These are phyloP conservation scores for Lithosia quadra DNA, from an alignment of 2,888 invertebrate genomes.

Conservation along the genomic window DNA sequence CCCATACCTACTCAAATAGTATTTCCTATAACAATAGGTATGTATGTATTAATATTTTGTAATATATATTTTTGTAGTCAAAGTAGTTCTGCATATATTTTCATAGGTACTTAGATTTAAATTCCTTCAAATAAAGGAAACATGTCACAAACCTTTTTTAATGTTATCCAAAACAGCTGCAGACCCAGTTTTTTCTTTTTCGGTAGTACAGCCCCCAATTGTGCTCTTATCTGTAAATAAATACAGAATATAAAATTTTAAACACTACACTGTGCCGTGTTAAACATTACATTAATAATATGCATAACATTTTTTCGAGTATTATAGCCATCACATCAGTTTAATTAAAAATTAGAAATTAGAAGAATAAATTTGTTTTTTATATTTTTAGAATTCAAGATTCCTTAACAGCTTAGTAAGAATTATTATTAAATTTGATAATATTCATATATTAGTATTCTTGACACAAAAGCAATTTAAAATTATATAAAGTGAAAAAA, in stretches of 20 bases:
- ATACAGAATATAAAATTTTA: neutral
- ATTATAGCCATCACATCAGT: neutral
- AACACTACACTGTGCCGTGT: neutral
- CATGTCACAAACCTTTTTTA: conserved; percentile 8
- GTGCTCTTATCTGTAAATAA: conserved; percentile 1
- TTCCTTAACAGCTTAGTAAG: too few relatives aligned
- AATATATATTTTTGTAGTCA: too few relatives aligned
- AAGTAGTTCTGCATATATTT: too few relatives aligned
- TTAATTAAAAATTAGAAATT: conserved; percentile 2
- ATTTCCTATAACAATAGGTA: too few relatives aligned
- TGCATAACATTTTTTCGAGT: neutral
- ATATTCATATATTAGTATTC: neutral
- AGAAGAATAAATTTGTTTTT: too few relatives aligned
- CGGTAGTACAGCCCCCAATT: neutral
- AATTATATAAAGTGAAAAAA: too few relatives aligned
- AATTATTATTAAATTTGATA: too few relatives aligned
- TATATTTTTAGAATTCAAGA: neutral
- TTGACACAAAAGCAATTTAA: neutral
- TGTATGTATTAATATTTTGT: too few relatives aligned
- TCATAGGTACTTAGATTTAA: neutral
- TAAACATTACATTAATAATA: neutral
- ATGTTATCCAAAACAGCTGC: neutral
- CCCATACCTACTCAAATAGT: too few relatives aligned
- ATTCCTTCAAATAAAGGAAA: neutral
- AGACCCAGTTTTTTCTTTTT: neutral